These are phyloP conservation scores for Drosophila obscura DNA, from an alignment of 1,140 invertebrate species.

Conservation along the genomic window DNA sequence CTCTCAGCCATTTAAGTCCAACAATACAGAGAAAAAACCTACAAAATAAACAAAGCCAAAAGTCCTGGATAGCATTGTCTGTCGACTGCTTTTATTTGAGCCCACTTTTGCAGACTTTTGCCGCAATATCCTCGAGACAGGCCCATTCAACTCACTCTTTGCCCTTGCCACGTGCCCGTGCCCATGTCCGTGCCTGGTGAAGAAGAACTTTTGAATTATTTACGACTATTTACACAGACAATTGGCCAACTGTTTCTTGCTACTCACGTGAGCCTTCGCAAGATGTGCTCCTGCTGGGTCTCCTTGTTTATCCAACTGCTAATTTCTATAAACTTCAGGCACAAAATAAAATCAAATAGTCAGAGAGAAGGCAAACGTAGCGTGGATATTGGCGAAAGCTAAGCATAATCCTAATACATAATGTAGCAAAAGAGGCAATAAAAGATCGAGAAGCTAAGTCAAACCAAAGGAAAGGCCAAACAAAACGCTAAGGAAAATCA, in stretches of 20 bases:
- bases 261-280: constrained; percentile 51
- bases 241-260: constrained; percentile 47
- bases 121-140: constrained; percentile 56
- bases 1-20: constrained; percentile 21
- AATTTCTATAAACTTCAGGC: constrained; percentile 34
- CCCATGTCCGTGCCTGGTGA: constrained; percentile 21
- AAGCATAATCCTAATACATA: constrained; percentile 12
- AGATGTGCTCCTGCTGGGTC: neutral
- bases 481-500: neutral
- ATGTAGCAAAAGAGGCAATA: neutral
- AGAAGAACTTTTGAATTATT: constrained; percentile 60
- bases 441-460: constrained; percentile 10
- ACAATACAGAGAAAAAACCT: constrained; percentile 24
- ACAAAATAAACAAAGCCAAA: constrained; percentile 38
- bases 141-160: constrained; percentile 18
- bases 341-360: constrained; percentile 15
- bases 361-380: neutral
- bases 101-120: constrained; percentile 45
- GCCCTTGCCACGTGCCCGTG: neutral
- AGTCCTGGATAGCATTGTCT: constrained; percentile 35
- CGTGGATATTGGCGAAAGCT: too few relatives aligned
- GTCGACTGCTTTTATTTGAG: constrained; percentile 3
- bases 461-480: neutral
- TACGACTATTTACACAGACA: constrained; percentile 71
- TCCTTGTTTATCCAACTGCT: neutral